Base-by-base conservation (phyloP, 2,888 invertebrate species). In the Microplitis manilae region DNA sequence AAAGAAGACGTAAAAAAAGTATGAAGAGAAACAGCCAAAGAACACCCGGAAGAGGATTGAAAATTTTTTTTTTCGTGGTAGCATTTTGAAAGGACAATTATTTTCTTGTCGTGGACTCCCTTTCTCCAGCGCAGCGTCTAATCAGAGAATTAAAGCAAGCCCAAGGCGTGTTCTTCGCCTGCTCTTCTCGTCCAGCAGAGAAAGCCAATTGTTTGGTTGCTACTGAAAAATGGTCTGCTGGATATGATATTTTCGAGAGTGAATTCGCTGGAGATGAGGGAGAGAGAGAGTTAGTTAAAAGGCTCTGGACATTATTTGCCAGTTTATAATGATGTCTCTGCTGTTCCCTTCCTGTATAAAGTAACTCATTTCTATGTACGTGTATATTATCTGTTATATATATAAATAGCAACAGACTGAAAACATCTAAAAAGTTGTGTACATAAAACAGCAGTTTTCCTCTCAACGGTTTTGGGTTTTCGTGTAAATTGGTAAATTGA, bases 91-190 rank as follows among this genome's bases (percentile, higher is more conserved):
- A 85, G 85, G 83, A 83, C 85, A 86, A 87, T 87, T 87, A 87
- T 88, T 85, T 86, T 85, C 85, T 85, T 83, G 84, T 87, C 83
- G 85, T 87, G 84, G 86, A 85, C 84, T 83, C 83, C 82, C 81
- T 76, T 20, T 75, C 20, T 73, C 65, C 41, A 39, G 84, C 84
- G 85, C 50, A 50, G 84, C 84, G 85, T 85, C 87, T 87, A 87
- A 87, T 88, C 88, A 88, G 87, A 84, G 85, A 87, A 87, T 87
- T 87, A 87, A 87, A 86, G 83, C 83, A 82, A 82, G 86, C 86
- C 85, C 82, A 83, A n/a, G 71, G 71, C 71, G 71, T 17, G 39
- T 62, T 62, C 62, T 50, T 38, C 68, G 40, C 71, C n/a, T 62
- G 17, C 7, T 59, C 30, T 41, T 15, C 69, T n/a, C 62, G 61